Evolutionary conservation across 2,113 vertebrate species (phyloP).

Genomic region (Sander lucioperca): DNA sequence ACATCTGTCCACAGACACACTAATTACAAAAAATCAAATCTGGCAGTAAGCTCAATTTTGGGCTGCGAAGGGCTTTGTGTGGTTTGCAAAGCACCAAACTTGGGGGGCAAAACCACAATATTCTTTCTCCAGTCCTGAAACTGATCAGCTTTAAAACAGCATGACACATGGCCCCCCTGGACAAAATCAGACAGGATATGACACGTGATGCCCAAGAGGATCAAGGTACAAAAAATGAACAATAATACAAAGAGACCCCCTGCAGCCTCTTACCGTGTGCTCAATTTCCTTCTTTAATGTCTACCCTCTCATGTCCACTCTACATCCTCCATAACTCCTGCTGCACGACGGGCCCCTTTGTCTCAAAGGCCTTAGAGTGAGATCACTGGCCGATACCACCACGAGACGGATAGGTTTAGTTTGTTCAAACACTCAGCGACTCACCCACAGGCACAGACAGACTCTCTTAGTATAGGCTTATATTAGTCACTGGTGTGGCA

Average conservation of each 20-base stretch:
- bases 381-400: conserved; percentile 72
- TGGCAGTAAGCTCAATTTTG: conserved; percentile 20
- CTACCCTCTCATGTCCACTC: conserved; percentile 51
- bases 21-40: conserved; percentile 51
- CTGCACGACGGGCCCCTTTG: conserved; percentile 35
- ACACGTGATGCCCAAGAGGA: conserved; percentile 55
- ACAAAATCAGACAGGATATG: conserved; percentile 72
- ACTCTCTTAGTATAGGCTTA: conserved; percentile 38
- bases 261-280: conserved; percentile 49
- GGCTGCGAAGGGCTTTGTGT: conserved; percentile 50
- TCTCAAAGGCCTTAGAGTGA: conserved; percentile 58
- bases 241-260: conserved; percentile 10
- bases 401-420: conserved; percentile 56
- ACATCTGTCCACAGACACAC: conserved; percentile 34
- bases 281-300: conserved; percentile 63
- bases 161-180: conserved; percentile 75
- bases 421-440: conserved; percentile 57
- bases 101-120: conserved; percentile 51
- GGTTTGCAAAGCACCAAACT: conserved; percentile 47
- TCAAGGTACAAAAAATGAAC: conserved; percentile 38
- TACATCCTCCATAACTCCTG: conserved; percentile 44
- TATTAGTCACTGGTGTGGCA: conserved; percentile 75
- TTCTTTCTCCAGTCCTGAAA: conserved; percentile 54
- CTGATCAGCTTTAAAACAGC: conserved; percentile 62
- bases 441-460: conserved; percentile 55